Evolutionary conservation across 2,888 invertebrate species (phyloP).

Genomic region (Sphaeridia pumilis): DNA sequence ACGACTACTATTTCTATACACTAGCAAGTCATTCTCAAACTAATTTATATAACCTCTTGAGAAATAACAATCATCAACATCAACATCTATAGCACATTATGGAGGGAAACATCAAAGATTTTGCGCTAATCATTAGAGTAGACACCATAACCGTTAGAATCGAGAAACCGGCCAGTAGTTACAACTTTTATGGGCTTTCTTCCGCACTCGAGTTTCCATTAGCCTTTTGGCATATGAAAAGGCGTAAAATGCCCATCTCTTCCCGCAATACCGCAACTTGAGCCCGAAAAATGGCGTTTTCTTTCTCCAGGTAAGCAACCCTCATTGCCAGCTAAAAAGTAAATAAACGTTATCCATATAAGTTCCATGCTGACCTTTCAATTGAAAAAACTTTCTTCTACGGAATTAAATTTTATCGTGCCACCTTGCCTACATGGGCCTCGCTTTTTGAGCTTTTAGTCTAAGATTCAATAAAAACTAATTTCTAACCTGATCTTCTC

Average conservation of each 20-base stretch:
- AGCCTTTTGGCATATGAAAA: slow-evolving; percentile 44
- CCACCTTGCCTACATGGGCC: background rate
- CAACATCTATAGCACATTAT: no score
- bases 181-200: background rate
- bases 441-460: background rate
- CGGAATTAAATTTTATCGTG: background rate
- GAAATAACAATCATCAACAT: no score
- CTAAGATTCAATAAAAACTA: no score
- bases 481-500: slow-evolving; percentile 74
- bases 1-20: no score
- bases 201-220: slow-evolving; percentile 7
- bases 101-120: no score
- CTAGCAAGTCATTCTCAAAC: no score
- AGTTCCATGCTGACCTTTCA: no score
- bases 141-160: no score
- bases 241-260: slow-evolving; percentile 59
- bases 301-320: slow-evolving; percentile 73
- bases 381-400: background rate
- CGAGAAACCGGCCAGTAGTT: no score
- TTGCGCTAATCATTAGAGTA: no score
- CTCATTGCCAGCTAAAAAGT: slow-evolving; percentile 58
- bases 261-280: slow-evolving; percentile 68
- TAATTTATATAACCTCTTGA: no score
- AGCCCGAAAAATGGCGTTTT: slow-evolving; percentile 72
- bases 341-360: background rate